A percentile compares a stretch with the other conserved stretches of the same genome.
phyloP scores from a whole-genome alignment of 2,888 invertebrate genomes.

The Eupithecia insigniata region DNA sequence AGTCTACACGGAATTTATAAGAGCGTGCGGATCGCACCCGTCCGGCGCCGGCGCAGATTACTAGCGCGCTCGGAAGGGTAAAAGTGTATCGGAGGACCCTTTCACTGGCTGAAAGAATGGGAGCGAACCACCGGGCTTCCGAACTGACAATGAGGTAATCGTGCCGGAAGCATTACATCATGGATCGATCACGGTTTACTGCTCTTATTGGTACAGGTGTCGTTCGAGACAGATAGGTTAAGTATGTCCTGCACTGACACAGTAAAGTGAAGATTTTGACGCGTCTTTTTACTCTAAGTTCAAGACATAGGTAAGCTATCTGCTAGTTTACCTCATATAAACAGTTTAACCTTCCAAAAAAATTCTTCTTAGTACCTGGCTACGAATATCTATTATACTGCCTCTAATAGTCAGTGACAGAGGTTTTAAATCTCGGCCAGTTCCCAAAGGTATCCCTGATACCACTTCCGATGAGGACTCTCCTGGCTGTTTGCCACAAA shows the following conservation, averaged over 20 bases:
- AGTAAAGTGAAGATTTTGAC: background rate
- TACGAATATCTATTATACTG: background rate
- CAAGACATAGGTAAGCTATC: background rate
- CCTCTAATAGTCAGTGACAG: background rate
- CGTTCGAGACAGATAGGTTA: constrained; percentile 43
- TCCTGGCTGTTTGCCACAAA: constrained; percentile 42
- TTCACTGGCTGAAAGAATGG: constrained; percentile 83
- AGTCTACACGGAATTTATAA: constrained; percentile 83
- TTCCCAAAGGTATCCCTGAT: background rate
- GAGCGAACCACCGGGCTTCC: constrained; percentile 76
- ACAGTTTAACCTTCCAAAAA: background rate
- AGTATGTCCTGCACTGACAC: constrained; percentile 31
- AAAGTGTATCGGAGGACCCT: constrained; percentile 81
- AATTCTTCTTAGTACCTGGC: background rate
- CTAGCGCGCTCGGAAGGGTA: constrained; percentile 70
- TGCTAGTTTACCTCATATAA: background rate
- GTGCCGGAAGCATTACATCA: constrained; percentile 77
- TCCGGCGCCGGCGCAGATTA: constrained; percentile 55
- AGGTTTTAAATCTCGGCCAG: background rate
- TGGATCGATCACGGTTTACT: constrained; percentile 67
- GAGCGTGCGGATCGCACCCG: constrained; percentile 71
- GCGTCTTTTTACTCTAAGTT: background rate
- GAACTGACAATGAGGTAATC: constrained; percentile 78
- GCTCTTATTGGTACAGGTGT: constrained; percentile 66
- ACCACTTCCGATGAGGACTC: constrained; percentile 15